Conservation (phyloP, 2,113 vertebrate species). For the Psilopogon haemacephalus region DNA sequence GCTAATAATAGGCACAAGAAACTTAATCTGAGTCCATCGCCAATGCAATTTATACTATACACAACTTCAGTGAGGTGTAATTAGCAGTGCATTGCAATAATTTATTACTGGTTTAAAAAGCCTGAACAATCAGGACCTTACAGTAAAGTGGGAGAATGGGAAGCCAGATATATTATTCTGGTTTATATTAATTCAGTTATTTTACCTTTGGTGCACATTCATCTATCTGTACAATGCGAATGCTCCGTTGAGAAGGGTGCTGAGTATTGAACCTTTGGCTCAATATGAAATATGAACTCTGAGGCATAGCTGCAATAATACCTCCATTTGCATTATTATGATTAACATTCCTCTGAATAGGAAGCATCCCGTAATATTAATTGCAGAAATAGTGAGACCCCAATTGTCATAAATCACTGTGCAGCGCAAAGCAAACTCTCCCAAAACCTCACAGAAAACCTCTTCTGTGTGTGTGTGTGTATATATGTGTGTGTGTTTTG, state of each 20-base stretch:
- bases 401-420: slow-evolving; percentile 46
- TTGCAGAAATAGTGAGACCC: slow-evolving; percentile 52
- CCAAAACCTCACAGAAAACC: neutral
- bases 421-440: neutral
- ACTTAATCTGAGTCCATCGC: slow-evolving; percentile 57
- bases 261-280: slow-evolving; percentile 39
- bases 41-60: slow-evolving; percentile 54
- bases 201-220: slow-evolving; percentile 34
- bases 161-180: slow-evolving; percentile 19
- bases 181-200: slow-evolving; percentile 31
- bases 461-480: neutral
- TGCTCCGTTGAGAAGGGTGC: slow-evolving; percentile 24
- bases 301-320: slow-evolving; percentile 43
- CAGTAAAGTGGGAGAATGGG: slow-evolving; percentile 42
- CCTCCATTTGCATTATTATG: slow-evolving; percentile 57
- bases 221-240: neutral
- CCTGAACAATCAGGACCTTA: slow-evolving; percentile 58
- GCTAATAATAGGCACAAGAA: slow-evolving; percentile 67
- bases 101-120: slow-evolving; percentile 74
- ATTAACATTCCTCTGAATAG: slow-evolving; percentile 38
- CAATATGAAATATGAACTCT: slow-evolving; percentile 40
- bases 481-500: neutral
- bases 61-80: slow-evolving; percentile 65
- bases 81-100: slow-evolving; percentile 70
- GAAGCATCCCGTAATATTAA: slow-evolving; percentile 57